These are phyloP conservation scores for Andrena haemorrhoa DNA, from an alignment of 2,888 invertebrate genomes.

Conservation along the genomic window DNA sequence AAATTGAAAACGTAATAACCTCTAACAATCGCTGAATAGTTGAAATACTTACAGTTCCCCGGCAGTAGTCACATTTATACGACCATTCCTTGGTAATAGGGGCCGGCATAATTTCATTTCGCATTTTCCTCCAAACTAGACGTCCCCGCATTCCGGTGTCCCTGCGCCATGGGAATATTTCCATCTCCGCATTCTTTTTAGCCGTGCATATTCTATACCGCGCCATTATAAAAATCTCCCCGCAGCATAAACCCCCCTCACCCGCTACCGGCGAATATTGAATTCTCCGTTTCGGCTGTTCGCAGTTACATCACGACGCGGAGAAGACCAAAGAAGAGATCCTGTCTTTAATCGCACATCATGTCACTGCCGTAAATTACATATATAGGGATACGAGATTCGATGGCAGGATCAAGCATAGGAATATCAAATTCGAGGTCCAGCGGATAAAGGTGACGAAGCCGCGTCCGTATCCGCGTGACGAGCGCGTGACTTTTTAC, in stretches of 20 bases:
- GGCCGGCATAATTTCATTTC: slow-evolving; percentile 63
- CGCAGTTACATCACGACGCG: slow-evolving; percentile 90
- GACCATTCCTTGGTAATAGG: slow-evolving; percentile 46
- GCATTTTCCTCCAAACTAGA: slow-evolving; percentile 61
- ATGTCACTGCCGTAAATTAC: slow-evolving; percentile 99
- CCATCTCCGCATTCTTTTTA: slow-evolving; percentile 31
- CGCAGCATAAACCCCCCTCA: neutral
- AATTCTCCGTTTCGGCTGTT: slow-evolving; percentile 60
- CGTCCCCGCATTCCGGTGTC: slow-evolving; percentile 52
- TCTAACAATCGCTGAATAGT: slow-evolving; percentile 55
- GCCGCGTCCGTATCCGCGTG: neutral
- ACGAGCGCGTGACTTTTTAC: neutral
- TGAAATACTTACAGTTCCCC: slow-evolving; percentile 47
- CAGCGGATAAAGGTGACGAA: slow-evolving; percentile 91
- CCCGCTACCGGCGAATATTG: slow-evolving; percentile 37
- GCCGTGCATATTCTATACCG: slow-evolving; percentile 40
- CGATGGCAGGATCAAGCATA: slow-evolving; percentile 95
- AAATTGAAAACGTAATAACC: slow-evolving; percentile 40
- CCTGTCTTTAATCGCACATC: slow-evolving; percentile 97
- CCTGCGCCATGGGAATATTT: slow-evolving; percentile 45
- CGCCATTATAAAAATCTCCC: slow-evolving; percentile 30
- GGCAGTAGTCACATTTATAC: slow-evolving; percentile 44
- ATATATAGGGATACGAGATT: slow-evolving; percentile 98
- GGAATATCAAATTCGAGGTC: slow-evolving; percentile 98
- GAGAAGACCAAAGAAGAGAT: slow-evolving; percentile 99